Evolutionary conservation across 2,888 invertebrate genomes (phyloP), one percentile per base, ranked within the genome.

Genomic region (Polymixis lichenea): DNA sequence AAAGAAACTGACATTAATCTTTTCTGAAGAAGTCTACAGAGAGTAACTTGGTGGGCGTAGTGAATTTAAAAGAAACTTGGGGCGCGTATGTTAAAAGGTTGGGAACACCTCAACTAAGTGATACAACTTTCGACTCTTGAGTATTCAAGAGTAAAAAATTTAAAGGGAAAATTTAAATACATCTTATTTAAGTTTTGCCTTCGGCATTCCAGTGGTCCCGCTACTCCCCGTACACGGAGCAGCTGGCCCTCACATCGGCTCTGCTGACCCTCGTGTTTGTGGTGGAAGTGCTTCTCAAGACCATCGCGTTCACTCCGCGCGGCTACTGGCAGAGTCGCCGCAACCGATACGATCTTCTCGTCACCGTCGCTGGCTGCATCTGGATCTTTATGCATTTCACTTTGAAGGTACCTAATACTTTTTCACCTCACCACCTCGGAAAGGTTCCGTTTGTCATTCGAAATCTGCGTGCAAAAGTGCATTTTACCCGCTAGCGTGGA

Each of bases 241-340:
- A 98, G 65, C 96, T 99, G 83, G 99, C 99, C 22, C 97, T 98
- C 22, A 97, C 98, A 32, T 99, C 99, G 66, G 99, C 99, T 70
- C 97, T 98, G 66, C 97, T 99, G 83, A 99, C 99, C 55, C 96
- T 99, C 82, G 98, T 99, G 77, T 99, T 99, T 96, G 98, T 99
- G 28, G 97, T 98, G 78, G 99, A 99, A 97, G 99, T 99, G 56
- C 97, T 99, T 22, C 98, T 99, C 98, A 99, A 99, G 97, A 99
- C 99, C 92, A 99, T 99, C 83, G 99, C 99, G 0, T 99, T 99
- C 95, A 99, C 99, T 5, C 98, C 99, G 76, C 97, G 99, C 88
- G 99, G 99, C 71, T 99, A 99, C 96, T 99, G 99, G 98, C 99
- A 99, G 95, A 99, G 99, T 80, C 97, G 99, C 89, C 97, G 99